Percentiles rank a stretch among this genome's conserved stretches.
These are phyloP conservation scores for Trypoxylus dichotomus DNA, from an alignment of 1,140 invertebrate genomes.

Conservation along the genomic window DNA sequence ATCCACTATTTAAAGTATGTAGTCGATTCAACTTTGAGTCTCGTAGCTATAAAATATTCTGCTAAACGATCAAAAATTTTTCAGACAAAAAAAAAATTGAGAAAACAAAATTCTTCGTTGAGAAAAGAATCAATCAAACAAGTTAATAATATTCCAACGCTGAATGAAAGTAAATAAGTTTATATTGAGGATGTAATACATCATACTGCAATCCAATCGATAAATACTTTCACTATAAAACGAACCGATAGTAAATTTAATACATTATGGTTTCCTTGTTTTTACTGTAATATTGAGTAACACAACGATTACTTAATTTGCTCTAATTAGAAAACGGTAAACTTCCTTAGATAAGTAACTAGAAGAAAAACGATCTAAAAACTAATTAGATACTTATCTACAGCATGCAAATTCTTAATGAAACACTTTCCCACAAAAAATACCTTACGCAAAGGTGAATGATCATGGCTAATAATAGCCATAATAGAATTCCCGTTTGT, in stretches of 20 bases:
- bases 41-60: no score
- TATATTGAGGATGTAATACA: neutral
- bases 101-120: no score
- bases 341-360: neutral
- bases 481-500: neutral
- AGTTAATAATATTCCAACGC: no score
- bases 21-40: no score
- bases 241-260: neutral
- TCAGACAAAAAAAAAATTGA: no score
- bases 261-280: neutral
- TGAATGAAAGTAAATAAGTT: no score
- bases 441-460: neutral
- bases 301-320: neutral
- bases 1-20: no score
- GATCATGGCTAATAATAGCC: neutral
- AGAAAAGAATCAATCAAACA: no score
- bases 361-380: neutral
- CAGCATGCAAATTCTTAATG: neutral
- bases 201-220: neutral
- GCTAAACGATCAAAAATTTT: no score
- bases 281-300: neutral
- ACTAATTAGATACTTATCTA: neutral
- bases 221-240: neutral
- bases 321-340: neutral
- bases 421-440: constrained; percentile 2